Base-by-base conservation (phyloP, 2,888 invertebrate genomes). In the Agonopterix arenella region DNA sequence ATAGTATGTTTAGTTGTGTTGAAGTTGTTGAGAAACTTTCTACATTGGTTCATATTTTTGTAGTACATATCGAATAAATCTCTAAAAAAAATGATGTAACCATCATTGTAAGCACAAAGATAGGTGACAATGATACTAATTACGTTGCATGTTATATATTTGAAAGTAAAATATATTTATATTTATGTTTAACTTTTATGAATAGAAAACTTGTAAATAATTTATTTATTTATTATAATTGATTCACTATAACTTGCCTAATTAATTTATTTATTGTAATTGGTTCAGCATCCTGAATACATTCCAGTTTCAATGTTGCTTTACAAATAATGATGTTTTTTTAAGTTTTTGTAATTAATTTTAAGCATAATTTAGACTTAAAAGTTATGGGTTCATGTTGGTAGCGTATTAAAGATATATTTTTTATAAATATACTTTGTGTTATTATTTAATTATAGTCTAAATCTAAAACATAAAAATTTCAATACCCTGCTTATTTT, bases 311-410 rank as follows among this genome's bases (percentile, higher is more conserved):
- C 45, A 11, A 37, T 37, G 10, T 11, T 45, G 28, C 13, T 11
- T 18, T 18, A 44, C 8, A 44, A 18, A 16, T 18, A 11, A 8
- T 43, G 13, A 18, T 18, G 9, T 18, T 16, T 44, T n/a, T 45
- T 11, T 36, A 11, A 47, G 11, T 28, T 28, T 28, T 46, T 46
- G 13, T 45, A 46, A 36, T 40, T 28, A 47, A 38, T 36, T 36
- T n/a, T 46, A 46, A 46, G 46, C 46, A 46, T 46, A 46, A 46
- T 46, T 46, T 36, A 46, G 10, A n/a, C 11, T 40, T 40, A 40
- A 43, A 28, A 41, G 36, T 13, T 37, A 38, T 46, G 46, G 46
- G 46, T 41, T 43, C 10, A 43, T 43, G 43, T 11, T 43, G 43
- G 43, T 43, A 13, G 43, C 13, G 11, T 43, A 43, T 11, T 43